Evolutionary conservation across 92 coral and sea anemone species (phyloP).

Genomic region (Heliopora coerulea): DNA sequence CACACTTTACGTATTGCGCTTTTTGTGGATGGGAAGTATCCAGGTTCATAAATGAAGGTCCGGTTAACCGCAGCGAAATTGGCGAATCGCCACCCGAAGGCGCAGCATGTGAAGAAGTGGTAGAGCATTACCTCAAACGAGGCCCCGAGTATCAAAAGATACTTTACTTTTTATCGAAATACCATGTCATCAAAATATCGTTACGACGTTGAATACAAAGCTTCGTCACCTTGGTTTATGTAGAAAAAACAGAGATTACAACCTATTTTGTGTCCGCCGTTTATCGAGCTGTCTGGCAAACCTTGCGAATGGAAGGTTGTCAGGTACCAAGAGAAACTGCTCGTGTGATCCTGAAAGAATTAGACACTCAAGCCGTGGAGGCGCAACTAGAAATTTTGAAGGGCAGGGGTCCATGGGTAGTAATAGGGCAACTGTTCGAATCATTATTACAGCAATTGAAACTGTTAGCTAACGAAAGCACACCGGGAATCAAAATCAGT

Average conservation of each 20-base stretch:
- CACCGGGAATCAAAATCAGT: too few species aligned
- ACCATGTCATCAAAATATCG: conserved; percentile 9
- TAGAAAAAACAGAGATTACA: conserved; percentile 15
- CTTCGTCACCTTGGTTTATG: conserved; percentile 17
- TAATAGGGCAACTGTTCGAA: too few species aligned
- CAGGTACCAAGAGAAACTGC: too few species aligned
- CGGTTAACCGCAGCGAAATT: not conserved
- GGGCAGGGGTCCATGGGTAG: too few species aligned
- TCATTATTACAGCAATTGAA: too few species aligned
- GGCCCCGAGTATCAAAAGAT: conserved; percentile 6
- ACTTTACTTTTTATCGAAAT: conserved; percentile 9
- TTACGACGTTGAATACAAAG: conserved; percentile 16
- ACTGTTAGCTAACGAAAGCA: too few species aligned
- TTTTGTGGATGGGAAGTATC: not conserved
- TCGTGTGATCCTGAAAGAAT: too few species aligned
- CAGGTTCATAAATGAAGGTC: not conserved
- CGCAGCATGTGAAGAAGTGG: conserved; percentile 8
- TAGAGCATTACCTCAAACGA: conserved; percentile 7
- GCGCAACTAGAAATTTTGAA: too few species aligned
- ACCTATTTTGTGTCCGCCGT: conserved; percentile 9
- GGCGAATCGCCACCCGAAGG: conserved; percentile 8
- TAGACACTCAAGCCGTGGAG: too few species aligned
- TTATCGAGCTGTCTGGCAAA: too few species aligned
- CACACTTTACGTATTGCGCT: not conserved
- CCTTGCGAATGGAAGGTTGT: too few species aligned